These are phyloP conservation scores for Prosapia bicincta DNA, from an alignment of 2,888 invertebrate genomes.

Conservation along the genomic window DNA sequence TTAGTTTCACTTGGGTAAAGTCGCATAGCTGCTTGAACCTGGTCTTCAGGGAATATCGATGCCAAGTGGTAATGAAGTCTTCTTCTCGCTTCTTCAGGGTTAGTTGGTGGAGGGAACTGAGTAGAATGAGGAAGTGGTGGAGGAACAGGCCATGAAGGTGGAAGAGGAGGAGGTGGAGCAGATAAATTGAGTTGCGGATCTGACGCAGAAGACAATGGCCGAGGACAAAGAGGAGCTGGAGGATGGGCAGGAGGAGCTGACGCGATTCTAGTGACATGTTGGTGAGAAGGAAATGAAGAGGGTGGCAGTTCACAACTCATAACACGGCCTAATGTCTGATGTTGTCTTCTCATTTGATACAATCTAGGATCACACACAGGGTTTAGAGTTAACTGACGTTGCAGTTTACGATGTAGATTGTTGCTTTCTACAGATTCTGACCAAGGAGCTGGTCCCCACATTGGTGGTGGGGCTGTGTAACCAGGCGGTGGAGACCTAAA, in stretches of 20 bases:
- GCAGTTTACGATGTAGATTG: slow-evolving; percentile 74
- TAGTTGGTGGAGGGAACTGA: slow-evolving; percentile 42
- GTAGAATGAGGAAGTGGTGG: slow-evolving; percentile 35
- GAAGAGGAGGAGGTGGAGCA: slow-evolving; percentile 46
- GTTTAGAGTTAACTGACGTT: slow-evolving; percentile 77
- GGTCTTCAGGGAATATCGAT: slow-evolving; percentile 87
- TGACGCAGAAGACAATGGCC: slow-evolving; percentile 45
- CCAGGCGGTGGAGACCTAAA: slow-evolving; percentile 36
- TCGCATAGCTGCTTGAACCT: slow-evolving; percentile 85
- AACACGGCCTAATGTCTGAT: slow-evolving; percentile 40
- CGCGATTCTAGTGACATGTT: slow-evolving; percentile 64
- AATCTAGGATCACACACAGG: slow-evolving; percentile 72
- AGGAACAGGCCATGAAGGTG: slow-evolving; percentile 48
- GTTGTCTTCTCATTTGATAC: slow-evolving; percentile 46
- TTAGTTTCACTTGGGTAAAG: slow-evolving; percentile 85
- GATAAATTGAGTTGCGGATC: slow-evolving; percentile 62
- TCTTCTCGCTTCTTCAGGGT: slow-evolving; percentile 63
- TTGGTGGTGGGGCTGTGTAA: slow-evolving; percentile 13
- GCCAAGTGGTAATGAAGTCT: slow-evolving; percentile 83
- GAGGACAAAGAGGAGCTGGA: slow-evolving; percentile 4
- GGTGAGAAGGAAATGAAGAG: slow-evolving; percentile 31
- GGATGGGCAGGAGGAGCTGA: slow-evolving; percentile 66
- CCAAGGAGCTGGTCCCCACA: slow-evolving; percentile 43
- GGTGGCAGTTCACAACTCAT: slow-evolving; percentile 33
- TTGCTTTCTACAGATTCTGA: slow-evolving; percentile 46